Base-by-base conservation (phyloP, 2,113 vertebrate genomes). In the Podarcis cretensis region DNA sequence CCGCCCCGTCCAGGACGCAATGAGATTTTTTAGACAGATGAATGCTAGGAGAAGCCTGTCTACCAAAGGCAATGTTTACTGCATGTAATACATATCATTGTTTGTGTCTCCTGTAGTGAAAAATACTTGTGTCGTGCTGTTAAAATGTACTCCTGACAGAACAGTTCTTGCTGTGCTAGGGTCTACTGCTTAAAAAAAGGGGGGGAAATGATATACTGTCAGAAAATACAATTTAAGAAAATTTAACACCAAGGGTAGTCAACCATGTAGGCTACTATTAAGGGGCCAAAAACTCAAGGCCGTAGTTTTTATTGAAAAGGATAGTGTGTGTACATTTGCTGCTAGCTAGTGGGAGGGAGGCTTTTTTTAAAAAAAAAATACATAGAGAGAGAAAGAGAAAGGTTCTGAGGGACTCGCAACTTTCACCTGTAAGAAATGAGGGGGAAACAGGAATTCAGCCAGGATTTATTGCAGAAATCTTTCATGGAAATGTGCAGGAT, bases 31-130 rank as follows among this genome's bases (percentile, higher is more conserved):
- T 95, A 96, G 95, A 97, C 95, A 96, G 96, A 97, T 97, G 95
- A 97, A 97, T 96, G 94, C 95, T 97, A 93, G 95, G 92, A 96
- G 94, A 97, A 92, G 95, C 95, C 89, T 92, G 13, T 95, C 96
- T 96, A 96, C 95, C 95, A 95, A 97, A 97, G 96, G 96, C 96
- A 95, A 94, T 97, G 96, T 97, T 97, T 97, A 95, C 96, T 94
- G 96, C 96, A 96, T 97, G 96, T 97, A 97, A 97, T 97, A 97
- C 96, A 97, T 97, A 97, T 97, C 96, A 96, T 97, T 97, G 96
- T 97, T 98, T 97, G 97, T 97, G 97, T 97, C 97, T 97, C 97
- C 96, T 93, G 96, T 97, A 96, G 96, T 97, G 97, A 97, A 97
- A 97, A 97, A 97, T 97, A 97, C 96, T 97, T 97, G 96, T 96